phyloP scores from a whole-genome alignment of 1,140 invertebrate genomes.

The Oscheius sp. region DNA sequence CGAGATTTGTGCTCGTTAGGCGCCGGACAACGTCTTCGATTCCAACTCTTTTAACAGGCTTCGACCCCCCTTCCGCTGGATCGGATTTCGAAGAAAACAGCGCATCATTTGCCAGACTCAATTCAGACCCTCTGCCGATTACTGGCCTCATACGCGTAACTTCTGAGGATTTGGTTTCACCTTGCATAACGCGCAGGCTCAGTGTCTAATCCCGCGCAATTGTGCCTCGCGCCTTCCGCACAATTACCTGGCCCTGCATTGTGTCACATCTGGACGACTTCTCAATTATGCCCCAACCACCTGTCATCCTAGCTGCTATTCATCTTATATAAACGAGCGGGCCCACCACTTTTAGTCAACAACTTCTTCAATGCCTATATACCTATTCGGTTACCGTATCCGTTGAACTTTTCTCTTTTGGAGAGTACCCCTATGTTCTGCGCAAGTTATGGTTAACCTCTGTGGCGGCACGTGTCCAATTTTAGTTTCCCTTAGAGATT shows the following conservation, averaged over 20 bases:
- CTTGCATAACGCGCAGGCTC: not conserved
- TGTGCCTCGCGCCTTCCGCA: constrained; percentile 1
- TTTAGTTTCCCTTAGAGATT: too few species aligned
- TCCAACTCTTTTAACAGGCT: constrained; percentile 5
- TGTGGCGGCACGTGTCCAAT: too few species aligned
- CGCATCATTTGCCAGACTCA: not conserved
- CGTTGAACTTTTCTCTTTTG: too few species aligned
- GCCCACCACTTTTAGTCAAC: too few species aligned
- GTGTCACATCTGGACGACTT: constrained; percentile 3
- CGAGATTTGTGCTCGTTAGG: constrained; percentile 11
- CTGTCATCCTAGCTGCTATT: not conserved
- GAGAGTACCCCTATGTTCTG: too few species aligned
- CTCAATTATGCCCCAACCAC: constrained; percentile 4
- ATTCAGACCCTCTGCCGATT: not conserved
- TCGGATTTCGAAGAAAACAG: constrained; percentile 9
- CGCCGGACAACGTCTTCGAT: constrained; percentile 8
- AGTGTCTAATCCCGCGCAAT: not conserved
- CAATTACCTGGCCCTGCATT: constrained; percentile 13
- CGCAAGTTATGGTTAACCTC: too few species aligned
- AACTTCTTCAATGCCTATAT: too few species aligned
- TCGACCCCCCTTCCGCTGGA: not conserved
- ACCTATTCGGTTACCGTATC: too few species aligned
- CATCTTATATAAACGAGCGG: not conserved
- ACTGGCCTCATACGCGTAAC: not conserved
- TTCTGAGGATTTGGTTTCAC: too few species aligned